Base-by-base conservation (phyloP, 2,888 invertebrate species). In the Aelia acuminata region DNA sequence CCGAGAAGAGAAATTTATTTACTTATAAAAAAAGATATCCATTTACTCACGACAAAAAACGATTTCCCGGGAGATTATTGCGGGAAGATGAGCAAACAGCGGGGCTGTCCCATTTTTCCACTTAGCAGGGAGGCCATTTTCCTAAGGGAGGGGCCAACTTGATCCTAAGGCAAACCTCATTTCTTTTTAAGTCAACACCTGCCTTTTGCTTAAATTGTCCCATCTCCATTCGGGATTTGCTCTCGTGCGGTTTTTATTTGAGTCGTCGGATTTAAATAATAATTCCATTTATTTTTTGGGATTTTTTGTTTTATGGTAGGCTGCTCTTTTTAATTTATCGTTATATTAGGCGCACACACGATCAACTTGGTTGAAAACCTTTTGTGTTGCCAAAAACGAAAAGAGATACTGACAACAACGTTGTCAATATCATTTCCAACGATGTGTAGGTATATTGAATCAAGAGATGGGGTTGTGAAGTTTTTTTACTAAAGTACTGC, bases 121-220 rank as follows among this genome's bases (percentile, higher is more conserved):
- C 75, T 75, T 75, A 75, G 26, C 39, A 39, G 39, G 39, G 75
- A 75, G 75, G 75, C 75, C 75, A 75, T 75, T 43, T 75, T 75
- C 75, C 75, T 75, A 43, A 75, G 75, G 35, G 75, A 75, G 39
- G 75, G 39, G 75, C 75, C 35, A 57, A 26, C 57, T 20, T 22
- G 26, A 75, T 43, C 75, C 39, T 39, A 39, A 75, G 75, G 85
- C 50, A 85, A 85, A 85, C 85, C 85, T 85, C 85, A 85, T 85
- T 85, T 85, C 85, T 85, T 85, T 85, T 85, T 50, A 85, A 85
- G 85, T 85, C 85, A 85, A 85, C 85, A 85, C 75, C 75, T 39
- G 75, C 20, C 22, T 75, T 75, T 35, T 39, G 39, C 3, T 20
- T 75, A 75, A 75, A 75, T 75, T 75, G 75, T 75, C 75, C 75